Base-by-base conservation (phyloP, 2,888 invertebrate genomes). In the Plagodis dolabraria region DNA sequence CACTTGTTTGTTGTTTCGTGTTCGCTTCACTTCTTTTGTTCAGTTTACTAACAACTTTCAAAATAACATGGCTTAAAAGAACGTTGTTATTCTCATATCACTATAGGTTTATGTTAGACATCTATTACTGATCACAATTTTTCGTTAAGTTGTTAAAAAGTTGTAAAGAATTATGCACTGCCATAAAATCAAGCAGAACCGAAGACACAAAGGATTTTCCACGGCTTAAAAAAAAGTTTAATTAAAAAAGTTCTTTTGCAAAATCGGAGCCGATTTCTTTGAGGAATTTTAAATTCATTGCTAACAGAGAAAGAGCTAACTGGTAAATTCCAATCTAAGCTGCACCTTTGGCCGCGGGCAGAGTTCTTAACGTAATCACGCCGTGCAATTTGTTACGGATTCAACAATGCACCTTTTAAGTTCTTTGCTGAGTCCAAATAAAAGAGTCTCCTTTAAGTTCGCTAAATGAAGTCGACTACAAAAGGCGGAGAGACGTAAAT, bases 381-480 rank as follows among this genome's bases (percentile, higher is more conserved):
- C 79, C 79, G 79, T 85, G 87, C 89, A 91, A 92, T 91, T 92
- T 91, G 90, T 91, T 89, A 89, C 88, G 79, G 83, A 87, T 90
- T 89, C 85, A 91, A 92, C 92, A 92, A 92, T 92, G 92, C 89
- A 89, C 85, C 89, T 86, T 83, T 89, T 85, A 89, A 89, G 84
- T 89, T 86, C 86, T 83, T 84, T 80, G 82, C 81, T 71, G 70
- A 79, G 64, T 70, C 74, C 79, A 90, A 91, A 89, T 86, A 88
- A 89, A 92, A 87, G 85, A 87, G 80, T 83, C 75, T 77, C 79
- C 82, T 86, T 85, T 84, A 89, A 89, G 86, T 90, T 90, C 84
- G 82, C 85, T 89, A 91, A 92, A 92, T 90, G 91, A 90, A 91
- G 88, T 85, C 79, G 91, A 89, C 87, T 89, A 92, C 91, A 92